Conservation (phyloP, 2,797 vertebrate species). For the Sylvia borin region DNA sequence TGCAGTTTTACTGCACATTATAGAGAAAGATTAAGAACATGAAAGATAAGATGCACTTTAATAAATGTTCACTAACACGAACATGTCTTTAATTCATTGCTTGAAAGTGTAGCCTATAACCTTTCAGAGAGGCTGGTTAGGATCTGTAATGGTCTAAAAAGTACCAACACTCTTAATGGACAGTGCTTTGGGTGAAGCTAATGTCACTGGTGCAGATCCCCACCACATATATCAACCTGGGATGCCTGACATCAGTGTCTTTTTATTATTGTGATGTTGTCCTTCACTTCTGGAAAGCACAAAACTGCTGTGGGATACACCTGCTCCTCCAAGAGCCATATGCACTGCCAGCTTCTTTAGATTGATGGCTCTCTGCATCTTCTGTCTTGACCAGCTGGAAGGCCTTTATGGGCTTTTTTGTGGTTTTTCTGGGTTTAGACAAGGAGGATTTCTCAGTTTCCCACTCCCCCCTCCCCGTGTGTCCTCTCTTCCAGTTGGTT, state of each 20-base stretch:
- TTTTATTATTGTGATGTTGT: background rate
- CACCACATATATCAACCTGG: background rate
- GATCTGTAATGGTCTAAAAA: background rate
- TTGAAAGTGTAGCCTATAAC: background rate
- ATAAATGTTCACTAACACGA: background rate
- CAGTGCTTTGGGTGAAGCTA: background rate
- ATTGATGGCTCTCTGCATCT: fast-evolving
- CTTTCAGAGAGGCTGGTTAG: background rate
- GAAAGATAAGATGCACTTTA: constrained; percentile 19
- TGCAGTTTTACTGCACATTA: background rate
- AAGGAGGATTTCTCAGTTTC: background rate
- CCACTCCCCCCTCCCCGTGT: background rate
- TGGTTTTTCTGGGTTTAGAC: background rate
- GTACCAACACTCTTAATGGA: background rate
- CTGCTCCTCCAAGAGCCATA: background rate
- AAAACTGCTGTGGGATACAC: background rate
- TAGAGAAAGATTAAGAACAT: background rate
- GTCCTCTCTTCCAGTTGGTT: background rate
- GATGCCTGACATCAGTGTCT: background rate
- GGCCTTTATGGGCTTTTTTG: background rate
- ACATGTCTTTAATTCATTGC: background rate
- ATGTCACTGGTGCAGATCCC: background rate
- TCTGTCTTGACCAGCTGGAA: background rate
- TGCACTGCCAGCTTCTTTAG: background rate
- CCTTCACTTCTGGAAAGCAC: background rate